Percentiles rank a stretch among this genome's conserved stretches.
These are phyloP conservation scores for Xestia rhomboidea DNA, from an alignment of 2,888 invertebrate species.

Conservation along the genomic window DNA sequence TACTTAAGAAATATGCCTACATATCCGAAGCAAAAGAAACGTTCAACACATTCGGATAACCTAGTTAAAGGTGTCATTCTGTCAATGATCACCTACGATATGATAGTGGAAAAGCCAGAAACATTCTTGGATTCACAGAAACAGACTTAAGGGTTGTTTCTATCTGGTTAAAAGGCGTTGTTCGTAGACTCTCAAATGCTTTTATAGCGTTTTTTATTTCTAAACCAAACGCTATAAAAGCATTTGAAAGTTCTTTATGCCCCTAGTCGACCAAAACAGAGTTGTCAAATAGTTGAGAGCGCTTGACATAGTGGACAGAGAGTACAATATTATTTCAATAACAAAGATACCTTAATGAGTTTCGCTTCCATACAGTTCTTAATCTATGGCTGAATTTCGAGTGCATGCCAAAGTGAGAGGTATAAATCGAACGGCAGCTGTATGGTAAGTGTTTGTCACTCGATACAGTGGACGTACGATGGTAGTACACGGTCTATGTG, in stretches of 20 bases:
- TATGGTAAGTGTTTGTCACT: slow-evolving; percentile 55
- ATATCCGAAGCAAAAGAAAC: neutral
- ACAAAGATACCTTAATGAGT: neutral
- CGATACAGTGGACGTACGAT: slow-evolving; percentile 44
- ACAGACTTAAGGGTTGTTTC: neutral
- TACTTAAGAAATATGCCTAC: neutral
- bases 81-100: neutral
- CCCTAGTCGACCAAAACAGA: neutral
- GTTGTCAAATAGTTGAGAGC: neutral
- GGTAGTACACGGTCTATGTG: slow-evolving; percentile 38
- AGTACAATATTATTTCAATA: neutral
- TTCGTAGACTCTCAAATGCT: too few species aligned
- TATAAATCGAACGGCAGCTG: slow-evolving; percentile 35
- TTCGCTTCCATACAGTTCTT: neutral
- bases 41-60: neutral
- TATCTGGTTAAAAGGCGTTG: too few species aligned
- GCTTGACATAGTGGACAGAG: too few species aligned
- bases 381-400: slow-evolving; percentile 25
- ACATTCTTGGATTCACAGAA: neutral
- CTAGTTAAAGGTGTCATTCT: neutral
- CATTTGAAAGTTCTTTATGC: neutral
- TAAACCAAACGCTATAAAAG: neutral
- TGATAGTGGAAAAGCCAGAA: neutral
- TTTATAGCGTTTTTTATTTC: too few species aligned
- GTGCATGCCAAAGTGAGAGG: slow-evolving; percentile 20